Evolutionary conservation across 2,113 vertebrate genomes (phyloP).

Genomic region (Sebastes fasciatus): DNA sequence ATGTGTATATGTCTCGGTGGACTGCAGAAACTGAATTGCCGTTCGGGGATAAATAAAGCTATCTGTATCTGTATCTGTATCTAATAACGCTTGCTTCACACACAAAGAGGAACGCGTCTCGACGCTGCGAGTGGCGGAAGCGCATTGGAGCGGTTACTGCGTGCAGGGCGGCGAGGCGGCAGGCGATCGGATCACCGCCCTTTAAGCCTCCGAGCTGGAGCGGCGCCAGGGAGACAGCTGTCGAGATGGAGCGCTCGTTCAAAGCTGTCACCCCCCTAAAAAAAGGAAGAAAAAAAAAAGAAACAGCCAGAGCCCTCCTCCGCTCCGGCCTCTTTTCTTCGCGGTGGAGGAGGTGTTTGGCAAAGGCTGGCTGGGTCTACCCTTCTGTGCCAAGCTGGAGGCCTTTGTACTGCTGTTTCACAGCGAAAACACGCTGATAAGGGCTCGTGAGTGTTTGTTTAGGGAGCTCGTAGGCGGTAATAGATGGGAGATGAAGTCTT

Average conservation of each 20-base stretch:
- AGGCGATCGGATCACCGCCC: slow-evolving; percentile 87
- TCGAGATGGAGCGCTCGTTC: slow-evolving; percentile 93
- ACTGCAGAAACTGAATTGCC: too few species aligned
- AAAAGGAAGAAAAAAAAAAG: slow-evolving; percentile 88
- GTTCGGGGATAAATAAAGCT: too few species aligned
- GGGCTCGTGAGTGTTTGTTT: slow-evolving; percentile 77
- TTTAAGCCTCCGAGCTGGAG: slow-evolving; percentile 91
- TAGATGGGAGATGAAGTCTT: slow-evolving; percentile 45
- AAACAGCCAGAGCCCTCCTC: slow-evolving; percentile 78
- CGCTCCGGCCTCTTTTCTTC: slow-evolving; percentile 64
- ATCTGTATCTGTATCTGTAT: too few species aligned
- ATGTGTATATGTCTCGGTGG: too few species aligned
- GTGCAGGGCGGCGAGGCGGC: slow-evolving; percentile 85
- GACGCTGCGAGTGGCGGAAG: slow-evolving; percentile 78
- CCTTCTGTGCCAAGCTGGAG: slow-evolving; percentile 71
- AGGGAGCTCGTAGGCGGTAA: slow-evolving; percentile 51
- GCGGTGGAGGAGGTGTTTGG: slow-evolving; percentile 79
- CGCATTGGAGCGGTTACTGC: slow-evolving; percentile 82
- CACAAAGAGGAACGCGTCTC: slow-evolving; percentile 52
- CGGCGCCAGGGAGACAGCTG: slow-evolving; percentile 98
- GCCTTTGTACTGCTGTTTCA: slow-evolving; percentile 75
- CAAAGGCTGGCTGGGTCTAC: slow-evolving; percentile 64
- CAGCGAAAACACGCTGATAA: slow-evolving; percentile 68
- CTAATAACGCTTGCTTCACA: too few species aligned
- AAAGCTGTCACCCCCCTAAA: slow-evolving; percentile 93